Base-by-base conservation (phyloP, 2,888 invertebrate genomes). In the Pasiphila rectangulata region DNA sequence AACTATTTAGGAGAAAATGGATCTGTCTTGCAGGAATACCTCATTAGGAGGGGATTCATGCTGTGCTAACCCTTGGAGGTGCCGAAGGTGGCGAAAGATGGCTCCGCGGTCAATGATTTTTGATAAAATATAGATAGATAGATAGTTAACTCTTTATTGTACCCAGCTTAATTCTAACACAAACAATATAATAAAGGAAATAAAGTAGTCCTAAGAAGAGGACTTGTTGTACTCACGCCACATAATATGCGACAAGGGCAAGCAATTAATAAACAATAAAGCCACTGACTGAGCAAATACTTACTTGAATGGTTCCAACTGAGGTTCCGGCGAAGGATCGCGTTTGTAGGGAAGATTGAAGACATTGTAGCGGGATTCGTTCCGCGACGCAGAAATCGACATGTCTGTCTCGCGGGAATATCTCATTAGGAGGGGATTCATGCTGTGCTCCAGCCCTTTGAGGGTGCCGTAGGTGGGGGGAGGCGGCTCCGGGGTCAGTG, bases 1-100 rank as follows among this genome's bases (percentile, higher is more conserved):
- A n/a, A n/a, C n/a, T n/a, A n/a, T n/a, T n/a, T n/a, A n/a, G n/a
- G n/a, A n/a, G n/a, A n/a, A n/a, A n/a, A n/a, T n/a, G n/a, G n/a
- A n/a, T 97, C 97, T 0, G 97, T 97, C 87, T 98, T 97, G 21
- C 96, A 91, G 0, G 96, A 95, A 76, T 97, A 98, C 75, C 95
- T 94, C 75, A 96, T 95, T 41, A 97, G 85, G 63, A 96, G 95
- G 0, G 97, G 97, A 83, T 97, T 97, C 93, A 97, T 95, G 67
- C 96, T 96, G 73, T 96, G 96, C 67, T 97, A 86, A 0, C 96
- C 96, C 72, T 96, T 95, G 0, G 96, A 83, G 0, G 96, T 96
- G 3, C 96, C 96, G 75, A 94, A 96, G 2, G 92, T 90, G 17
- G 92, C 91, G 44, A 92, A 92, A 25, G 93, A 92, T 0, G 91